Evolutionary conservation across 2,888 invertebrate genomes (phyloP).

Genomic region (Drosophila macrospina): DNA sequence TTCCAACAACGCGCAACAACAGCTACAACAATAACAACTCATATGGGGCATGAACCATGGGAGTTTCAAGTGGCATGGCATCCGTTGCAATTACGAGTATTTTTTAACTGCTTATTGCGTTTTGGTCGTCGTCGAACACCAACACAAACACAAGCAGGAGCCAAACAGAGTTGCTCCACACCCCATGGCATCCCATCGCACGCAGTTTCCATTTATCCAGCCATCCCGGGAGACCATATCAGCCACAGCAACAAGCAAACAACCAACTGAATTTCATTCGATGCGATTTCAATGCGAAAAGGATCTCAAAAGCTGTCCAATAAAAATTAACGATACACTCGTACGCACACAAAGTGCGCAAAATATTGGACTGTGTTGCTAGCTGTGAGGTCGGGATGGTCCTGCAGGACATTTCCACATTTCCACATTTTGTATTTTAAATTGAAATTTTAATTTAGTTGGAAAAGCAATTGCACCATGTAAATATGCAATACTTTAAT

Average conservation of each 20-base stretch:
- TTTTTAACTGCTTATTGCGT: conserved; percentile 82
- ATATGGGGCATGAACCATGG: conserved; percentile 71
- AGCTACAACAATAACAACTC: conserved; percentile 66
- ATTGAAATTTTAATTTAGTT: conserved; percentile 70
- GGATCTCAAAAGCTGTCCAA: conserved; percentile 81
- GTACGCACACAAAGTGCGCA: conserved; percentile 70
- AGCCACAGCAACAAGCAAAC: conserved; percentile 74
- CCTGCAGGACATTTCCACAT: conserved; percentile 38
- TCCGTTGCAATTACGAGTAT: conserved; percentile 79
- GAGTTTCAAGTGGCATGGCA: conserved; percentile 58
- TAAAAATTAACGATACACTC: conserved; percentile 83
- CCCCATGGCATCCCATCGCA: conserved; percentile 15
- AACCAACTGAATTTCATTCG: conserved; percentile 79
- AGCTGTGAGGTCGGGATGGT: conserved; percentile 8
- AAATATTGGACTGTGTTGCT: conserved; percentile 46
- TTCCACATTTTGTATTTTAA: conserved; percentile 40
- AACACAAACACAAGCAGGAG: conserved; percentile 18
- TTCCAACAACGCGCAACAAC: conserved; percentile 65
- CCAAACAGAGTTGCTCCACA: conserved; percentile 5
- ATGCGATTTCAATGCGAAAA: conserved; percentile 78
- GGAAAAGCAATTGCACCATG: conserved; percentile 43
- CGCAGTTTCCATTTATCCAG: conserved; percentile 23
- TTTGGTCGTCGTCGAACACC: conserved; percentile 58
- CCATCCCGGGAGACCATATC: conserved; percentile 44
- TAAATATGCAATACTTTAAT: conserved; percentile 17